Evolutionary conservation across 2,797 vertebrate species (phyloP).

Genomic region (Sylvia borin): DNA sequence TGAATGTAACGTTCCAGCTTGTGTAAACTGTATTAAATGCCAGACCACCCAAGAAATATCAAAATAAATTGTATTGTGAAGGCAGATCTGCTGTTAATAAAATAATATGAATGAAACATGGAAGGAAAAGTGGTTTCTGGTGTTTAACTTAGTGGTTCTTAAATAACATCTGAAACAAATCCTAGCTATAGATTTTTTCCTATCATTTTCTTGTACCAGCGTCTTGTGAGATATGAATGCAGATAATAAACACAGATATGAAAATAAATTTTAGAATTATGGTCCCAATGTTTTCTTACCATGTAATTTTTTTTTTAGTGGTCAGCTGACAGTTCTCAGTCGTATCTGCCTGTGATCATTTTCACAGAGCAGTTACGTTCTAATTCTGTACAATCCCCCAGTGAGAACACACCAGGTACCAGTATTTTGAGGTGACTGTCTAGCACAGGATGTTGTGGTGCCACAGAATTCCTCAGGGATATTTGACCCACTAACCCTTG

Average conservation of each 20-base stretch:
- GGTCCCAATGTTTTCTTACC: neutral
- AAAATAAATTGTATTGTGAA: neutral
- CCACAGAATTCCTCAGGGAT: neutral
- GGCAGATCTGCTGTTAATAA: neutral
- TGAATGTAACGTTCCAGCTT: neutral
- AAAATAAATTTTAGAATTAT: neutral
- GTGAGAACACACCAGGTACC: neutral
- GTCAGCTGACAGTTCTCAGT: neutral
- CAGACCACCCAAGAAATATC: neutral
- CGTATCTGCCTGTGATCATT: neutral
- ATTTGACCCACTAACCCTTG: neutral
- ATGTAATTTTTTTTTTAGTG: neutral
- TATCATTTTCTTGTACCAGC: neutral
- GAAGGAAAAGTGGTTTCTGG: conserved; percentile 7
- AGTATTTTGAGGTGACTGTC: neutral
- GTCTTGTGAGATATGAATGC: neutral
- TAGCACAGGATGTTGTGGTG: neutral
- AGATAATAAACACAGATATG: neutral
- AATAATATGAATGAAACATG: neutral
- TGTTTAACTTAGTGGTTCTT: neutral
- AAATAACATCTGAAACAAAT: conserved; percentile 2
- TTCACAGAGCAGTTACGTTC: neutral
- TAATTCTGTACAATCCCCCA: neutral
- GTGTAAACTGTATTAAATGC: neutral
- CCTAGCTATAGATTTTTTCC: neutral